Base-by-base conservation (phyloP, 2,888 invertebrate species). In the Acleris emargana region DNA sequence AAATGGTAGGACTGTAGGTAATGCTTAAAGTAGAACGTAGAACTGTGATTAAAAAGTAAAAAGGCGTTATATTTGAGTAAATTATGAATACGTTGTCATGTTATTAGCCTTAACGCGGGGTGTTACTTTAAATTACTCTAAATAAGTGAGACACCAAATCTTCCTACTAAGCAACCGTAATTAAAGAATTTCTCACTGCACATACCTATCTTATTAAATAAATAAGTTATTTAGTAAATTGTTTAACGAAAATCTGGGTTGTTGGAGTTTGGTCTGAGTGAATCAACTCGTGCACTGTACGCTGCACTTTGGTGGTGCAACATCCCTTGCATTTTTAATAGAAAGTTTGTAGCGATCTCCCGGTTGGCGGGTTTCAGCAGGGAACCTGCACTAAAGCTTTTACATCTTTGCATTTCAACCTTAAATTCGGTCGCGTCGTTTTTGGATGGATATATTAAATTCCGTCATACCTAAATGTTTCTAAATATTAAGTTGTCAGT, bases 261-360 rank as follows among this genome's bases (percentile, higher is more conserved):
- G 38, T 11, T 42, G 22, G 16, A 42, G 42, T 57, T 57, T 20
- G 25, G 57, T 45, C 22, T 57, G 57, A 57, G 57, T 57, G 57
- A 45, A 57, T 57, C 57, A 57, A 57, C 25, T 45, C 57, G 57
- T 57, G 58, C 32, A 49, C 16, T 49, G 59, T 42, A 22, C 51
- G 18, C 59, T 28, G 60, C 60, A 52, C 60, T 51, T 42, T 52
- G 60, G 60, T 43, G 52, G 50, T 59, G 58, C 58, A 59, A 59
- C 60, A 52, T 52, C 60, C 28, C 60, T 45, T 60, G 60, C 51
- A 60, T 60, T 52, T 60, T 60, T 60, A 52, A 60, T 60, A 52
- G 42, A 52, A 60, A 60, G 52, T 52, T 60, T 43, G 60, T 43
- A 45, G 42, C 51, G 60, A 59, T 59, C 60, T 52, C 60, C 43